Conservation (phyloP, 37 sponge, comb jelly and placozoan genomes). For the Tethya wilhelma region DNA sequence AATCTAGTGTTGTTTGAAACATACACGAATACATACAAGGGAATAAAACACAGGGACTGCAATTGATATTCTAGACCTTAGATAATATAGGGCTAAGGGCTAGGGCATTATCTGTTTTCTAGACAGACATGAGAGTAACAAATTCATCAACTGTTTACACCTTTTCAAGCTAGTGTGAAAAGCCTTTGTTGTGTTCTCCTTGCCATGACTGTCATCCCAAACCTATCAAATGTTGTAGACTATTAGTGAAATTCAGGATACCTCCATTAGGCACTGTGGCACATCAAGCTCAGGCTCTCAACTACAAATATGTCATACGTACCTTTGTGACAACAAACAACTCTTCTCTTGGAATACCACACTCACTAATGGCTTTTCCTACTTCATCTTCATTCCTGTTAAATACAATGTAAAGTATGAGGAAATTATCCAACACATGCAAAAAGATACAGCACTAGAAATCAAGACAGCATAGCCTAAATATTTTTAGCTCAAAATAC, state of each 20-base stretch:
- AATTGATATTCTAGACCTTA: too few relatives aligned
- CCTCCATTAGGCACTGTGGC: too few relatives aligned
- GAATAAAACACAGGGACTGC: too few relatives aligned
- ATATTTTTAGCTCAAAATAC: slow-evolving; percentile 17
- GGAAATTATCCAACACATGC: too few relatives aligned
- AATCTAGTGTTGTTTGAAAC: too few relatives aligned
- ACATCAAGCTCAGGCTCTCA: too few relatives aligned
- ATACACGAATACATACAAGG: too few relatives aligned
- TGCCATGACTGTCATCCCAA: slow-evolving; percentile 62
- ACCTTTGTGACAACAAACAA: slow-evolving; percentile 29
- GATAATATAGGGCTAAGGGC: too few relatives aligned
- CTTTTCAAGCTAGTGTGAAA: slow-evolving; percentile 58
- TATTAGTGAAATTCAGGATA: neutral
- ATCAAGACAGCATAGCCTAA: too few relatives aligned
- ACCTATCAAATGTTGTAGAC: slow-evolving; percentile 37
- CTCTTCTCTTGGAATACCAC: slow-evolving; percentile 70
- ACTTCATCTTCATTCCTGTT: slow-evolving; percentile 33
- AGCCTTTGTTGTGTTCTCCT: slow-evolving; percentile 39
- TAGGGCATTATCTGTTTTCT: too few relatives aligned
- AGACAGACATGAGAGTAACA: too few relatives aligned
- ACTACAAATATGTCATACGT: neutral
- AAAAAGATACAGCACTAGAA: too few relatives aligned
- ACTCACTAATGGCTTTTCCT: slow-evolving; percentile 11
- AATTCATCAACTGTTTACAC: slow-evolving; percentile 28
- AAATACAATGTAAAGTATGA: neutral